Evolutionary conservation across 2,888 invertebrate genomes (phyloP).

Genomic region (Eupithecia exiguata): DNA sequence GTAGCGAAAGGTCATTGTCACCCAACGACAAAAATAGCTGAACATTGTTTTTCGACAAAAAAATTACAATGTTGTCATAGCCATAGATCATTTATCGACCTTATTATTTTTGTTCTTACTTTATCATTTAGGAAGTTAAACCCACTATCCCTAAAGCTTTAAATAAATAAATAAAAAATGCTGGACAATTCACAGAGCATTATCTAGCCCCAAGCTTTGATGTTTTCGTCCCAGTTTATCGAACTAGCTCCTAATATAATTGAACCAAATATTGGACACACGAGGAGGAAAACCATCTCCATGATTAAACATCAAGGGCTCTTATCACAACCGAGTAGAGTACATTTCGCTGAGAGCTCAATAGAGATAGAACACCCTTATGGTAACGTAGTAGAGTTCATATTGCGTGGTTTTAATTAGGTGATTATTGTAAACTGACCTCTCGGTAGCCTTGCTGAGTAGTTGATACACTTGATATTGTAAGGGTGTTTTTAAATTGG

Average conservation of each 20-base stretch:
- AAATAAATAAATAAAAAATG: no score
- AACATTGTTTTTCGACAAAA: not conserved
- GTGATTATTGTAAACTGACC: constrained; percentile 37
- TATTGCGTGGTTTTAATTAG: constrained; percentile 24
- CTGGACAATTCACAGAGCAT: no score
- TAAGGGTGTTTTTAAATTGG: constrained; percentile 26
- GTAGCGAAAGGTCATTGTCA: not conserved
- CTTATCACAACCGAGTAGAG: constrained; percentile 20
- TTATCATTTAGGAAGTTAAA: not conserved
- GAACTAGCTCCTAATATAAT: constrained; percentile 19
- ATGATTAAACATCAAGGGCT: constrained; percentile 30
- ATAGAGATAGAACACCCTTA: constrained; percentile 9
- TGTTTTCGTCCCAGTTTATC: not conserved
- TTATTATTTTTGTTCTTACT: not conserved
- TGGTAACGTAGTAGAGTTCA: constrained; percentile 18
- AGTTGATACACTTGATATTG: constrained; percentile 41
- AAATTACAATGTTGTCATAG: not conserved
- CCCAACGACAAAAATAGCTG: not conserved
- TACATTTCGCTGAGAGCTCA: constrained; percentile 9
- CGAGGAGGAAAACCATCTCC: constrained; percentile 32
- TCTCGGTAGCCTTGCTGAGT: constrained; percentile 44
- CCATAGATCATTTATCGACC: not conserved
- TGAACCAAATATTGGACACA: constrained; percentile 35
- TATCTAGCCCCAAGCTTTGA: no score
- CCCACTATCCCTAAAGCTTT: not conserved